Base-by-base conservation (phyloP, 1,140 invertebrate genomes). In the Coenobita brevimanus region DNA sequence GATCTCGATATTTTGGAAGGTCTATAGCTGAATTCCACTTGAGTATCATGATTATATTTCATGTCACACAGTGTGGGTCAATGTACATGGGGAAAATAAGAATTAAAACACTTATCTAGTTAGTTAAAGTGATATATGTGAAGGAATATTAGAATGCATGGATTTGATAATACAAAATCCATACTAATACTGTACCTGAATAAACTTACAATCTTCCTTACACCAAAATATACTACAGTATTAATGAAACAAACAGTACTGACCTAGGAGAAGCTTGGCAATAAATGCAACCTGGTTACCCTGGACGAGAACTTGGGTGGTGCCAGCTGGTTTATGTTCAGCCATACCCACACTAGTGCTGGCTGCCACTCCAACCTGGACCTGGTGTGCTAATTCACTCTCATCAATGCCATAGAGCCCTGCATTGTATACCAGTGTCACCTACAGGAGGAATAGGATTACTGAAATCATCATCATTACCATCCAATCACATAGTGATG, bases 251-350 rank as follows among this genome's bases (percentile, higher is more conserved):
- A 69, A 1, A 54, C 4, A 10, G 24, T 38, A 41, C 84, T 84
- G 89, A 94, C 96, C 95, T 88, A 94, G 94, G 8, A 97, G 93
- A 78, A 97, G 92, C 92, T 96, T 96, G 87, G 94, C 94, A 2
- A 97, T 94, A 91, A 96, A 96, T 80, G 94, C 92, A 85, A 98
- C 95, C 94, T 98, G 97, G 93, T 98, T 98, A 79, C 97, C 97
- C 93, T 98, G 97, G 46, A 98, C 95, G 91, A 97, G 93, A 24
- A 99, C 94, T 92, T 97, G 96, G 75, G 95, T 95, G 27, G 86
- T 91, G 36, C 89, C 90, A 62, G 88, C 84, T 36, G 91, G 91
- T 76, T 90, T 90, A 60, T 95, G 96, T 21, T 96, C 94, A 46
- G 95, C 92, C 79, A 95, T 94, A n/a, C 95, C 96, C 36, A 98